Evolutionary conservation across 92 coral and sea anemone genomes (phyloP), one percentile per base, ranked within the genome.

Genomic region (Zoanthus sociatus): DNA sequence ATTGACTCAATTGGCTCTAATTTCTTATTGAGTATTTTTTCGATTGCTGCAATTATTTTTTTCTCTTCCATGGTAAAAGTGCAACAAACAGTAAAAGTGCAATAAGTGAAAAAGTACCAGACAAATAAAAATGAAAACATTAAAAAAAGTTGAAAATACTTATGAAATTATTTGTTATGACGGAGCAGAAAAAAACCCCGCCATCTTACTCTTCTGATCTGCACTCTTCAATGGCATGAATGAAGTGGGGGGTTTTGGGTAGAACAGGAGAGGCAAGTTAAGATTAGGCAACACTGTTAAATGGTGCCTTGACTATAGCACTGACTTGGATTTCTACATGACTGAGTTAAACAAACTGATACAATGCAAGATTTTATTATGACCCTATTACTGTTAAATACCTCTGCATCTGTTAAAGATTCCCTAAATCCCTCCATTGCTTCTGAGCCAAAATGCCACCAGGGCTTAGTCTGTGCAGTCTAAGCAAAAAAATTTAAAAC

Each of bases 401-500:
- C 96, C 94, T 95, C 96, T 79, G 92, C 90, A n/a, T 85, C 91
- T n/a, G 93, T 92, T 47, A 93, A 74, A 8, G 53, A 30, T 73
- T 95, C 98, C 71, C 92, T 89, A 83, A 76, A 94, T 15, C 89
- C 83, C 8, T 93, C 81, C 12, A 89, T 91, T 76, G 90, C 90
- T 6, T 87, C 93, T 26, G 87, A 63, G 51, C 87, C 87, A 32
- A 93, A 89, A 54, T 94, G 89, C 98, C 98, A 94, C 98, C 98
- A 94, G 0, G 94, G 95, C 53, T 84, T 83, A 7, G 73, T 86
- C 17, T 72, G 75, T 18, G 90, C 94, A 42, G 85, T 93, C 97
- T 94, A 21, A 33, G 42, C 42, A 33, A 33, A 33, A 50, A 50
- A 50, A 50, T 9, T 2, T 10, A 1, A 50, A 50, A 50, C 54